Conservation (phyloP, 2,888 invertebrate genomes). For the Parnassius mnemosyne region DNA sequence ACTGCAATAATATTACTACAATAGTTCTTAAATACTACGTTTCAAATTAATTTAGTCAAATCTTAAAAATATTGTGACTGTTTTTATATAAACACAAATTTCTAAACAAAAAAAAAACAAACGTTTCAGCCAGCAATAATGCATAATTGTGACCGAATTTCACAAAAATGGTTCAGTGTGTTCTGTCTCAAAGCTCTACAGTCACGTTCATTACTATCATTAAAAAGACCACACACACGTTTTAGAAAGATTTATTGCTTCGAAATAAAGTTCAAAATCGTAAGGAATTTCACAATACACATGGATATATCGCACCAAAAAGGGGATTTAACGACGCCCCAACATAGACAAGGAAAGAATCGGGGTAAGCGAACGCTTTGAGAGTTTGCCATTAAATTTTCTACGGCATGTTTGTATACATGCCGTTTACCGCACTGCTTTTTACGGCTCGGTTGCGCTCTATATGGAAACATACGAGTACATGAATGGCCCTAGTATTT, state of each 20-base stretch:
- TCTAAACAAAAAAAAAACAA: too few relatives aligned
- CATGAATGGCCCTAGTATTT: conserved; percentile 7
- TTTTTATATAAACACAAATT: too few relatives aligned
- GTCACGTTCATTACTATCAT: not conserved
- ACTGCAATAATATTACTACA: too few relatives aligned
- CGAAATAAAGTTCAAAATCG: conserved; percentile 1
- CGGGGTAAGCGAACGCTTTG: conserved; percentile 21
- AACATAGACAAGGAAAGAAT: conserved; percentile 11
- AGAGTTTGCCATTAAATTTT: conserved; percentile 15
- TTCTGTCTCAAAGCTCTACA: not conserved
- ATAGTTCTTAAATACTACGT: too few relatives aligned
- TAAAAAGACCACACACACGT: not conserved
- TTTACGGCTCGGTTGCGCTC: conserved; percentile 14
- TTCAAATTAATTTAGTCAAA: too few relatives aligned
- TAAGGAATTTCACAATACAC: not conserved
- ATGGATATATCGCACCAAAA: conserved; percentile 7
- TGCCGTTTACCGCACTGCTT: conserved; percentile 2
- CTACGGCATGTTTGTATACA: conserved; percentile 2
- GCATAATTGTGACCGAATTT: not conserved
- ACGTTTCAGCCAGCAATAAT: too few relatives aligned
- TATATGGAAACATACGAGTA: not conserved
- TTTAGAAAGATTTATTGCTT: not conserved
- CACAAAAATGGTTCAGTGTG: not conserved
- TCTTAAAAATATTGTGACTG: too few relatives aligned
- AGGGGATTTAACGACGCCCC: conserved; percentile 13